phyloP scores from a whole-genome alignment of 2,113 vertebrate genomes.

The Dissostichus mawsoni region DNA sequence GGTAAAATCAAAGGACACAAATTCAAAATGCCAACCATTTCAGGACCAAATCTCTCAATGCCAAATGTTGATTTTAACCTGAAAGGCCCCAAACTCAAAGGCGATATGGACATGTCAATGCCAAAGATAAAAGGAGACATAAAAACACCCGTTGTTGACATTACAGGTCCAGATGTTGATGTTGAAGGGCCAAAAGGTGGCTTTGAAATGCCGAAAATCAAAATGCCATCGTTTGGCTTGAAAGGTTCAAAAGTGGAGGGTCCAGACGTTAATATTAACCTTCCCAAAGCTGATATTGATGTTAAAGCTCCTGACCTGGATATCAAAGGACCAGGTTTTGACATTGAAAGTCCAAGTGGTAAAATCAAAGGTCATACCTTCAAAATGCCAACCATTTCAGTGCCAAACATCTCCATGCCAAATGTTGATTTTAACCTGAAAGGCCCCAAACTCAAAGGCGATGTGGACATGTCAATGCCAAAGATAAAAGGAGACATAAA shows the following conservation, averaged over 20 bases:
- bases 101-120: too few species aligned
- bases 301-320: constrained; percentile 1
- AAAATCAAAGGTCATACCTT: constrained; percentile 27
- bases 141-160: constrained; percentile 12
- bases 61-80: too few species aligned
- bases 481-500: constrained; percentile 27
- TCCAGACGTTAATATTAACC: constrained; percentile 23
- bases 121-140: too few species aligned
- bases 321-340: neutral
- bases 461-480: constrained; percentile 26
- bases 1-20: too few species aligned
- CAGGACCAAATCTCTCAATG: too few species aligned
- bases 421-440: constrained; percentile 51
- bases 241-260: neutral
- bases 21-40: too few species aligned
- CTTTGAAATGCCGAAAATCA: constrained; percentile 29
- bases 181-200: neutral
- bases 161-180: neutral
- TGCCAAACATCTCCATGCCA: neutral
- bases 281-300: constrained; percentile 5
- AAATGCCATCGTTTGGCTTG: constrained; percentile 15
- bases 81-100: too few species aligned
- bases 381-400: constrained; percentile 11
- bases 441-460: constrained; percentile 44
- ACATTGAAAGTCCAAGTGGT: neutral